Evolutionary conservation across 2,113 vertebrate genomes (phyloP), one percentile per base, ranked within the genome.

Genomic region (Perca schrenkii): DNA sequence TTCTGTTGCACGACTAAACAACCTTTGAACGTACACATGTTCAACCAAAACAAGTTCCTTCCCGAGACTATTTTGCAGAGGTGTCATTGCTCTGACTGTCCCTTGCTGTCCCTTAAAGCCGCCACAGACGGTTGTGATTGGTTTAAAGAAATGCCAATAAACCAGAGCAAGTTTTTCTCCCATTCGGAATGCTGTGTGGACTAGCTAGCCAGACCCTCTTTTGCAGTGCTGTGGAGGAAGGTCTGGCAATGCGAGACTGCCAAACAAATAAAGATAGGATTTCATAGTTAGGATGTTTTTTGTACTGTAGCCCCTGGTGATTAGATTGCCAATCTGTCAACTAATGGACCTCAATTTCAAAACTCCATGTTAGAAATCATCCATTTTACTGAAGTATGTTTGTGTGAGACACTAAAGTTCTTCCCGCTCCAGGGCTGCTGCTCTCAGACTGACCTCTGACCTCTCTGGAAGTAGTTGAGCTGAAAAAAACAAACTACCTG

Each of bases 241-340:
- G 40, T 43, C 40, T 43, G 40, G 40, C 40, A 43, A 43, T 3
- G 40, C 40, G 10, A 43, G 76, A 76, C 77, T 69, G 81, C 70
- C 83, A 75, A 84, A 88, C 83, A 84, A 84, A 86, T 85, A 88
- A 89, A 87, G 61, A 79, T 40, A 87, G 84, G 86, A 85, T 88
- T 89, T 87, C 58, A 43, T 62, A 15, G 83, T 72, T 22, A 63
- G 80, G 73, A 80, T 47, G 69, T 74, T 69, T 86, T 87, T 11
- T 84, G 28, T 88, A 80, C 77, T 19, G 77, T 84, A 81, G 88
- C 86, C 82, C 71, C 88, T 76, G 91, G 89, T 90, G 88, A 88
- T 83, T 80, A 85, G 61, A 61, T 56, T 85, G 73, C 69, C 89
- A 88, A 90, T 88, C 89, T 90, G 91, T 89, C 87, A 83, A 70